Evolutionary conservation across 92 coral and sea anemone genomes (phyloP), one percentile per base, ranked within the genome.

Genomic region (Meandrina meandrites): DNA sequence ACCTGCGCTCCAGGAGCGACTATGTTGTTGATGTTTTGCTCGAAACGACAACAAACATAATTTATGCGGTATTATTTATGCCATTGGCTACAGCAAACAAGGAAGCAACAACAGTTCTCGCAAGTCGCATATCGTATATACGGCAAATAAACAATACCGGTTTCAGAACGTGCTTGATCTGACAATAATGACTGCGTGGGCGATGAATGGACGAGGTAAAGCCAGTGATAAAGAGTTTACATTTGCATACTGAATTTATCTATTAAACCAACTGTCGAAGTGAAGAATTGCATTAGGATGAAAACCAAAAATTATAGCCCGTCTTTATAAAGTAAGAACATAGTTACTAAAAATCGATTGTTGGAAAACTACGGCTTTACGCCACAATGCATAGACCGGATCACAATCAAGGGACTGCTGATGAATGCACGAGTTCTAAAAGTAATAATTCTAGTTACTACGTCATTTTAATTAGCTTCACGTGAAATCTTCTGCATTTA

Each of bases 31-130:
- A 67, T 47, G 57, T 24, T 81, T 81, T 40, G 37, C 58, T 67
- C n/a, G 60, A 81, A 37, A 50, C 32, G 51, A 40, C 56, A 81
- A 81, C 34, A 81, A 81, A 81, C 75, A 37, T 36, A 81, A 42
- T 37, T 62, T 62, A n/a, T 64, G 45, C 28, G 70, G 35, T 28
- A 13, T 36, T 81, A 81, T 81, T 81, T 81, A 81, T 24, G n/a
- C 45, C 37, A 4, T 42, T 32, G 70, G 50, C 56, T 79, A 79
- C 48, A 79, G 19, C 37, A 57, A 79, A 79, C 73, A 79, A 79
- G 53, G 10, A 56, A 79, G 60, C 72, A 31, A 56, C 31, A 40
- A 31, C n/a, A 60, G 47, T 24, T 54, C n/a, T 36, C 64, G 6
- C 68, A 79, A 54, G 21, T 9, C 57, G 50, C 60, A 31, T 17